Conservation (phyloP, 2,113 vertebrate species). For the Reinhardtius hippoglossoides region DNA sequence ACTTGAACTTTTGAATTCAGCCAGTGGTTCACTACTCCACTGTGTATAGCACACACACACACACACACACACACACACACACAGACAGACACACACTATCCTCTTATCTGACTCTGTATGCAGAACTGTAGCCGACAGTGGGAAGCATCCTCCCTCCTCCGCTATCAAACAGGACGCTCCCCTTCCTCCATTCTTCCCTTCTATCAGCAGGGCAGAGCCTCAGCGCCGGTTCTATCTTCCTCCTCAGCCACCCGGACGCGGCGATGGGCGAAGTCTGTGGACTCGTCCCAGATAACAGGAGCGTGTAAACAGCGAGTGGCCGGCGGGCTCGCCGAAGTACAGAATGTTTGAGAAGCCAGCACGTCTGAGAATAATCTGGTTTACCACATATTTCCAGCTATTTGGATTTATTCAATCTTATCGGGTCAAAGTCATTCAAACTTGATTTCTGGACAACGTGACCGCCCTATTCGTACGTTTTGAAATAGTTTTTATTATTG, state of each 20-base stretch:
- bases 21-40: background rate
- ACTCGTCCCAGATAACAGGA: slow-evolving; percentile 74
- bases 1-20: slow-evolving; percentile 45
- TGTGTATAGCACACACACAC: background rate
- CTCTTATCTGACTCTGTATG: slow-evolving; percentile 63
- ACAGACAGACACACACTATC: slow-evolving; percentile 8
- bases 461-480: too few species aligned
- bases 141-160: slow-evolving; percentile 48
- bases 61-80: slow-evolving; percentile 10
- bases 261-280: slow-evolving; percentile 39
- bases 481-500: too few species aligned
- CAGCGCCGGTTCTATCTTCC: slow-evolving; percentile 69
- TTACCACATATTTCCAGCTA: background rate
- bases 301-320: slow-evolving; percentile 63
- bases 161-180: slow-evolving; percentile 65
- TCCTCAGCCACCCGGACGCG: slow-evolving; percentile 54
- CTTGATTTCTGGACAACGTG: too few species aligned
- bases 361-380: background rate
- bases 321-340: slow-evolving; percentile 2
- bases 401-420: too few species aligned
- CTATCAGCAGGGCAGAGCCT: slow-evolving; percentile 46
- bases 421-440: too few species aligned
- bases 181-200: slow-evolving; percentile 55
- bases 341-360: slow-evolving; percentile 10
- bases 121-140: slow-evolving; percentile 53